Evolutionary conservation across 2,797 vertebrate genomes (phyloP).

Genomic region (Xenentodon cancila): DNA sequence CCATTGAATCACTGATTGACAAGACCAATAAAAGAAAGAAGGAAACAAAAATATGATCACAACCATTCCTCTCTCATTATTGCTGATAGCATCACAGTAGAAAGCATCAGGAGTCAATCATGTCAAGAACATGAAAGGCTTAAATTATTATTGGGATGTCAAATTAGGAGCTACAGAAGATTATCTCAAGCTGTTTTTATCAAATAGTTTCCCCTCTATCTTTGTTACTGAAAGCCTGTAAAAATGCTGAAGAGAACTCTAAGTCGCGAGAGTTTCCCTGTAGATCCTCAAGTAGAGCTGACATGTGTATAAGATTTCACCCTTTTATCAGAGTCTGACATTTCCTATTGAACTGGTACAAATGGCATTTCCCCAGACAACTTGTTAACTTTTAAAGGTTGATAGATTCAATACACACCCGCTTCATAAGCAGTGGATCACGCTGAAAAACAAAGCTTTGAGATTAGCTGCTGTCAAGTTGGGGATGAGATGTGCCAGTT

Average conservation of each 20-base stretch:
- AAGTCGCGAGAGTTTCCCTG: conserved; percentile 49
- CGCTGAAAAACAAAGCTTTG: conserved; percentile 78
- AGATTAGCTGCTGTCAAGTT: conserved; percentile 84
- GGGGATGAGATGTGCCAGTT: conserved; percentile 72
- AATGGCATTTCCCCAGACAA: conserved; percentile 88
- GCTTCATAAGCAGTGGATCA: conserved; percentile 79
- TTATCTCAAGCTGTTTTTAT: conserved; percentile 24
- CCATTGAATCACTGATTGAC: conserved; percentile 35
- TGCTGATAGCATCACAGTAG: conserved; percentile 18
- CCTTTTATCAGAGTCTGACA: conserved; percentile 83
- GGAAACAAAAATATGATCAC: conserved; percentile 5
- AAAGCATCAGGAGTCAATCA: conserved; percentile 20
- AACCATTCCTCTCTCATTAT: conserved; percentile 35
- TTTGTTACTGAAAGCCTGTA: conserved; percentile 24
- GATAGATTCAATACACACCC: conserved; percentile 81
- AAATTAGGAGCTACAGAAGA: conserved; percentile 26
- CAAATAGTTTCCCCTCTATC: conserved; percentile 16
- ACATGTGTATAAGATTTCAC: conserved; percentile 75
- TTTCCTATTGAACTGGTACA: conserved; percentile 87
- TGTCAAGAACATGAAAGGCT: conserved; percentile 21
- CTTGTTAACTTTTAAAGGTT: conserved; percentile 93
- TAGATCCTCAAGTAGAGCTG: conserved; percentile 66
- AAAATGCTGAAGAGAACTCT: conserved; percentile 34
- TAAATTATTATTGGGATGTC: conserved; percentile 41
- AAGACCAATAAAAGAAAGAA: conserved; percentile 24